Evolutionary conservation across 2,797 vertebrate genomes (phyloP), one percentile per base, ranked within the genome.

Genomic region (Oceanodroma leucorhoa): DNA sequence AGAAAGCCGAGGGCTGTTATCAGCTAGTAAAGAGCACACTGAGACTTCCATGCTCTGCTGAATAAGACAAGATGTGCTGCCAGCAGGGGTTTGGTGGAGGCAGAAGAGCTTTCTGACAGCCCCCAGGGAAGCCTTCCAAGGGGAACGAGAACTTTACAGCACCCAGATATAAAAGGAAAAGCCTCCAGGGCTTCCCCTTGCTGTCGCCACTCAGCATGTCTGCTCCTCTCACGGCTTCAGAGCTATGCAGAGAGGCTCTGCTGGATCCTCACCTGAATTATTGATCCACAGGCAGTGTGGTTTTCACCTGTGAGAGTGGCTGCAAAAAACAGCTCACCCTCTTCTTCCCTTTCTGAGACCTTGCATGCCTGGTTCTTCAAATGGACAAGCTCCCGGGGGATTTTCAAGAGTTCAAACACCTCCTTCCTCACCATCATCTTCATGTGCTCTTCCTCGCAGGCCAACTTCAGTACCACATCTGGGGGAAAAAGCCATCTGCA

Each of bases 401-500:
- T 93, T 88, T 88, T 97, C 83, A 97, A 41, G 43, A 86, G 58
- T 34, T 97, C 88, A 73, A 97, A 97, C 26, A 84, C 96, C 53
- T 96, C 97, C 91, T 96, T 97, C 54, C 94, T 96, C 78, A 98
- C 94, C 92, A 96, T 93, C 87, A 98, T 97, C 84, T 86, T 96
- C 96, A 98, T 98, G 40, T 85, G 80, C 26, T 96, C 96, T 36
- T 97, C 94, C 61, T 97, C 93, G 0, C 97, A 98, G 36, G 88
- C 38, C 88, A 98, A 58, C 46, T 97, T 97, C 72, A 98, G 78
- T 22, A 62, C 38, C 83, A 97, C 84, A 94, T 97, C 97, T 98
- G 86, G 54, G 87, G 83, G 89, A 83, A 91, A 97, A 91, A 97
- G 90, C 36, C 60, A 93, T 96, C 73, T 95, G 89, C 66, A 95